Base-by-base conservation (phyloP, 2,888 invertebrate species). In the Drosophila mercatorum region DNA sequence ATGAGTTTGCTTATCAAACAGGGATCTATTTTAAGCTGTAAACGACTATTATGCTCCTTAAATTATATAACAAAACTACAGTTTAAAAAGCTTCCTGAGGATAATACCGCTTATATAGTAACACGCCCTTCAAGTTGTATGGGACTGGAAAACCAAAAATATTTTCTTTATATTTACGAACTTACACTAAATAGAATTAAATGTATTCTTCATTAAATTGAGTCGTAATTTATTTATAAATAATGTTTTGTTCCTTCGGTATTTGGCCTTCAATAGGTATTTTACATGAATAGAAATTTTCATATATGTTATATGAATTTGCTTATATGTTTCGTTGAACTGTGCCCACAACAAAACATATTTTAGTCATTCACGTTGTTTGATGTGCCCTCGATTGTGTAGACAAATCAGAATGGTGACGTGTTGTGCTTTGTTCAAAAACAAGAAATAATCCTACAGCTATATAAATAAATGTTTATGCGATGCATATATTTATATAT, bases 401-500 rank as follows among this genome's bases (percentile, higher is more conserved):
- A 12, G 22, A 55, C 46, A 53, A 61, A 17, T 49, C 26, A 8
- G 47, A 62, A 36, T 47, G n/a, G 63, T 79, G 75, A 79, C 80
- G 75, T 75, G 38, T 26, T 74, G 49, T 44, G 58, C 41, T 58
- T 67, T 66, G 62, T 51, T 58, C n/a, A 49, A 55, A 46, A 56
- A 58, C 38, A 34, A 56, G 41, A 66, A 61, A 49, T 60, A 78
- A 74, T 60, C 53, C 63, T 38, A 63, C 7, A 12, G 44, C 38
- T 59, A 56, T 60, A 59, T 62, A 66, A 56, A 76, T 66, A 79
- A 70, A 70, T 69, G 22, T 74, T 62, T 57, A 36, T 52, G 31
- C 52, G 65, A 58, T 43, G 17, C 51, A 51, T 46, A 34, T 44
- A 43, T 64, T 14, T 28, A 28, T 22, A 22, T 53, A 31, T 55